Evolutionary conservation across 2,888 invertebrate genomes (phyloP).

Genomic region (Mesorhabditis belari): DNA sequence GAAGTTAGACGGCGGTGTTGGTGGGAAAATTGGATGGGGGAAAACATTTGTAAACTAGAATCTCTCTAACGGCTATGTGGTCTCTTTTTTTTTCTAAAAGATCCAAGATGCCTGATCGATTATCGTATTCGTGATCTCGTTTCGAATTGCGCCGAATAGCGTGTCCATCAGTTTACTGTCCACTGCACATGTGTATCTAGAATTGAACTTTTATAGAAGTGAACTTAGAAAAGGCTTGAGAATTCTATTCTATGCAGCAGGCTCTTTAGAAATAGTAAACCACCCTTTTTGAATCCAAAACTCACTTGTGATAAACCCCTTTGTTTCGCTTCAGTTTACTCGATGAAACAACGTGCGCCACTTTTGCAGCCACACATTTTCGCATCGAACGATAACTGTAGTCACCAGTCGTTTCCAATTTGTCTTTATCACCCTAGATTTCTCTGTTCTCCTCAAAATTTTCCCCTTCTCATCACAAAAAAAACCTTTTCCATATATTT

Average conservation of each 20-base stretch:
- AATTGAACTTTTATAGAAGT: not conserved
- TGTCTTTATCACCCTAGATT: conserved; percentile 1
- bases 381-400: conserved; percentile 9
- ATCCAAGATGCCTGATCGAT: conserved; percentile 5
- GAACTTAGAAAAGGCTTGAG: not conserved
- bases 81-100: no score
- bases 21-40: no score
- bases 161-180: conserved; percentile 46
- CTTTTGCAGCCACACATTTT: conserved; percentile 22
- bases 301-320: conserved; percentile 21
- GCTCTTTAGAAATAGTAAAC: no score
- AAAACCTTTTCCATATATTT: conserved; percentile 12
- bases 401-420: conserved; percentile 2
- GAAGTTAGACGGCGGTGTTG: no score
- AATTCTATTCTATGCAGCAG: no score
- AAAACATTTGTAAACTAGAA: no score
- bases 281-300: no score
- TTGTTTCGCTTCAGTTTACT: conserved; percentile 11
- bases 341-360: conserved; percentile 15
- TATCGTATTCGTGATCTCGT: conserved; percentile 28
- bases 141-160: conserved; percentile 41
- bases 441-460: not conserved
- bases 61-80: no score
- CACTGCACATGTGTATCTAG: conserved; percentile 44
- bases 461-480: conserved; percentile 2